A percentile compares a stretch with the other conserved stretches of the same genome.
phyloP scores from a whole-genome alignment of 1,140 invertebrate species.

The Cyphomyrmex costatus region DNA sequence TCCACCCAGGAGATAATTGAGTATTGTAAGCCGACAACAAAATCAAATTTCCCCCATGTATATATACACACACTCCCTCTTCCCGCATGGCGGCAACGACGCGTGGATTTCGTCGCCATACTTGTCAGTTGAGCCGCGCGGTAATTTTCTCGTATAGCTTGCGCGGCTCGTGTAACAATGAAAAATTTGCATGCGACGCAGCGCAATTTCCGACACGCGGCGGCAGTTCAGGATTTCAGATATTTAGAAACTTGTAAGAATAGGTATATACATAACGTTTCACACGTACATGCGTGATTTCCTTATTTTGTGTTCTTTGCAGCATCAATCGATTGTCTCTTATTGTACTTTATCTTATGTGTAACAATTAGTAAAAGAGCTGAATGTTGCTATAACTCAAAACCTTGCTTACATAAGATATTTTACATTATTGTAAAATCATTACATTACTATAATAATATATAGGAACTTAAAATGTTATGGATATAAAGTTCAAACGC shows the following conservation, averaged over 20 bases:
- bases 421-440: neutral
- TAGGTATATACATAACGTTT: neutral
- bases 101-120: constrained; percentile 23
- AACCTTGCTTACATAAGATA: neutral
- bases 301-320: neutral
- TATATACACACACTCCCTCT: constrained; percentile 57
- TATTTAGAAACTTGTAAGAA: neutral
- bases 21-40: constrained; percentile 84
- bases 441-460: neutral
- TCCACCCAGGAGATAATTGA: constrained; percentile 79
- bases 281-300: neutral
- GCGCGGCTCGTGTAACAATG: constrained; percentile 4
- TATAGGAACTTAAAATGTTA: neutral
- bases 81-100: constrained; percentile 10
- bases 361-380: neutral
- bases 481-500: neutral
- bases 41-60: constrained; percentile 79
- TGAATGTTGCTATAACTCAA: neutral
- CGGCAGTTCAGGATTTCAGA: neutral
- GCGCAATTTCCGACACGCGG: constrained; percentile 40
- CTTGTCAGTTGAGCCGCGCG: neutral
- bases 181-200: constrained; percentile 36
- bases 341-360: neutral
- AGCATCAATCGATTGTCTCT: neutral
- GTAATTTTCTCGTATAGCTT: constrained; percentile 17